Conservation (phyloP, 2,797 vertebrate genomes). For the Sciurus carolinensis region DNA sequence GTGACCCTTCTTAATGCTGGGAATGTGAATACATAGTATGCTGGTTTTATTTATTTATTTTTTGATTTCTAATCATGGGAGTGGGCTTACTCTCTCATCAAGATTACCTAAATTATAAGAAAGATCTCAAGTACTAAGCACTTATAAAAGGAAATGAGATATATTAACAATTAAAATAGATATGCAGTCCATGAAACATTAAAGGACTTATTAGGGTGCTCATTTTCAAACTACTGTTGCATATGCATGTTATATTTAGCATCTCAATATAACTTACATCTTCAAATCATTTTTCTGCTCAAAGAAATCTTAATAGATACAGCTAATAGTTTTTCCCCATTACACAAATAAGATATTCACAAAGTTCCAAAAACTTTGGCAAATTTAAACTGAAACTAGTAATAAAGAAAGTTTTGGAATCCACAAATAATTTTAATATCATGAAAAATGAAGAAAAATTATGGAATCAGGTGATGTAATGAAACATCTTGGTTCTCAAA, state of each 20-base stretch:
- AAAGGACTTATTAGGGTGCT: not conserved
- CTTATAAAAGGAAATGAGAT: not conserved
- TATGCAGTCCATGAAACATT: not conserved
- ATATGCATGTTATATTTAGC: not conserved
- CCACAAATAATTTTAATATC: not conserved
- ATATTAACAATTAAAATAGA: not conserved
- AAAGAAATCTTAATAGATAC: not conserved
- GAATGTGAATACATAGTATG: too few relatives aligned
- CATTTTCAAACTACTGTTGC: not conserved
- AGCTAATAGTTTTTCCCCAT: not conserved
- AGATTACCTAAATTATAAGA: not conserved
- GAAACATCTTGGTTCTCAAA: not conserved
- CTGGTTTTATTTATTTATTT: not conserved
- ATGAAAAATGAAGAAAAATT: not conserved
- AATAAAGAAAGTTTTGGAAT: not conserved
- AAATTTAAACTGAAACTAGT: not conserved
- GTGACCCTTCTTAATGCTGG: not conserved
- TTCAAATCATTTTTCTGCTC: not conserved
- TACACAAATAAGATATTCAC: not conserved
- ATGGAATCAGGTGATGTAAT: not conserved
- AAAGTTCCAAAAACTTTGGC: not conserved
- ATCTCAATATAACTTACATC: not conserved
- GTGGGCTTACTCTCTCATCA: fast-evolving
- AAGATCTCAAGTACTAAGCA: not conserved
- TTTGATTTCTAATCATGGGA: not conserved